Evolutionary conservation across 1,140 invertebrate species (phyloP).

Genomic region (Formica selysi): DNA sequence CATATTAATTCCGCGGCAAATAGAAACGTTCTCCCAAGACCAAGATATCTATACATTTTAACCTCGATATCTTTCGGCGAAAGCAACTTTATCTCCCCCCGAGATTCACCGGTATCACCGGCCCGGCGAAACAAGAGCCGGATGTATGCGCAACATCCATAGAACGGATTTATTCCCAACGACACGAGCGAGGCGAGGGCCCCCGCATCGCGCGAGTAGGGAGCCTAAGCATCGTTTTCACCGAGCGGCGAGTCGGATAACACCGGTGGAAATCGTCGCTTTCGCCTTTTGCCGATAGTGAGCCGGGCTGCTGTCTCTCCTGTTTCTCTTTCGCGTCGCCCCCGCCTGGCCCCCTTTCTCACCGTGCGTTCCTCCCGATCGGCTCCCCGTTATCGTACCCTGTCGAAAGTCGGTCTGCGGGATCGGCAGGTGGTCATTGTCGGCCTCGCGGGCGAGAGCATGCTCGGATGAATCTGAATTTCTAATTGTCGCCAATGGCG

Average conservation of each 20-base stretch:
- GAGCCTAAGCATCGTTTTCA: slow-evolving; percentile 68
- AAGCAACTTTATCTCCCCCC: slow-evolving; percentile 43
- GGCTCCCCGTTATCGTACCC: slow-evolving; percentile 68
- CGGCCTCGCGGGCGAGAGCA: slow-evolving; percentile 14
- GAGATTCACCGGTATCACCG: slow-evolving; percentile 41
- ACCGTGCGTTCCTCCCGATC: slow-evolving; percentile 8
- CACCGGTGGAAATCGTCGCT: slow-evolving; percentile 66
- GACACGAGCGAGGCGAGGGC: neutral
- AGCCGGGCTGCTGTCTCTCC: slow-evolving; percentile 48
- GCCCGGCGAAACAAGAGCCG: slow-evolving; percentile 49
- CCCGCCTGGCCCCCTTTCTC: neutral
- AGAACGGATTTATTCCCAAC: slow-evolving; percentile 50
- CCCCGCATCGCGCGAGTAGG: neutral
- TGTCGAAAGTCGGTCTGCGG: slow-evolving; percentile 71
- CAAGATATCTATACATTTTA: neutral
- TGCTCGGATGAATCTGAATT: slow-evolving; percentile 65
- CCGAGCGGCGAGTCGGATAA: slow-evolving; percentile 54
- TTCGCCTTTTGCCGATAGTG: slow-evolving; percentile 68
- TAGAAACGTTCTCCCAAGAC: slow-evolving; percentile 4
- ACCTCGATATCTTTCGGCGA: slow-evolving; percentile 56
- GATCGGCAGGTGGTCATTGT: slow-evolving; percentile 72
- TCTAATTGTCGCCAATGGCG: slow-evolving; percentile 66
- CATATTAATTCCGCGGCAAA: neutral
- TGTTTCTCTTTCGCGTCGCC: slow-evolving; percentile 43
- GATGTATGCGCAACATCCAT: slow-evolving; percentile 36